These are phyloP conservation scores for Agelaius phoeniceus DNA, from an alignment of 2,113 vertebrate genomes.

Conservation along the genomic window DNA sequence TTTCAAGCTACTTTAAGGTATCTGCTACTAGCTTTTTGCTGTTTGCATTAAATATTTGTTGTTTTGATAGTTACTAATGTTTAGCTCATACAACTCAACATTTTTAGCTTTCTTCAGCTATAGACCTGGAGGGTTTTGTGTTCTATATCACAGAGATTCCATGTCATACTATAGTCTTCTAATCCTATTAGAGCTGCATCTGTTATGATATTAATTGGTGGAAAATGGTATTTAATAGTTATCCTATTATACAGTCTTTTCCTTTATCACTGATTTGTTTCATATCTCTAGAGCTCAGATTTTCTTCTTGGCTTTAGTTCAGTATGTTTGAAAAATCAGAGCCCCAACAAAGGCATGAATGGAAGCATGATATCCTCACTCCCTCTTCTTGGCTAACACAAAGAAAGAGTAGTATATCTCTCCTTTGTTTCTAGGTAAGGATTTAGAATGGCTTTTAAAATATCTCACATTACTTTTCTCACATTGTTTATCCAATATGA, in stretches of 20 bases:
- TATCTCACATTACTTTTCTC: constrained; percentile 52
- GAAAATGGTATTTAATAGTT: constrained; percentile 51
- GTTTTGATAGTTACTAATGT: background rate
- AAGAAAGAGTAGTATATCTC: constrained; percentile 8
- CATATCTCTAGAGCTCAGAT: constrained; percentile 40
- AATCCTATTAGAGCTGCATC: constrained; percentile 29
- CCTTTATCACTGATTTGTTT: constrained; percentile 24
- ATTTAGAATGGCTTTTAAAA: constrained; percentile 60
- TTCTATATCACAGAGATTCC: background rate
- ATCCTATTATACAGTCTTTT: constrained; percentile 43
- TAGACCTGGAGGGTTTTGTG: background rate
- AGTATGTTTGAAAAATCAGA: constrained; percentile 42
- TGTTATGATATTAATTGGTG: constrained; percentile 32
- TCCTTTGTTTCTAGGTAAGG: constrained; percentile 52
- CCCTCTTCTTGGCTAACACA: constrained; percentile 29
- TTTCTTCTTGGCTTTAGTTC: constrained; percentile 53
- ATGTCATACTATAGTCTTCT: background rate
- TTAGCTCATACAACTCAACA: background rate
- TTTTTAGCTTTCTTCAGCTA: background rate
- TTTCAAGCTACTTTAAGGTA: background rate
- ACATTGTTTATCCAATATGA: constrained; percentile 37
- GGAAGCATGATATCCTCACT: constrained; percentile 2
- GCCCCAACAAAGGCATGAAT: constrained; percentile 44
- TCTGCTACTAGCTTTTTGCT: background rate
- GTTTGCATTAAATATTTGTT: background rate